Conservation (phyloP, 2,113 vertebrate species). For the Alligator sinensis region DNA sequence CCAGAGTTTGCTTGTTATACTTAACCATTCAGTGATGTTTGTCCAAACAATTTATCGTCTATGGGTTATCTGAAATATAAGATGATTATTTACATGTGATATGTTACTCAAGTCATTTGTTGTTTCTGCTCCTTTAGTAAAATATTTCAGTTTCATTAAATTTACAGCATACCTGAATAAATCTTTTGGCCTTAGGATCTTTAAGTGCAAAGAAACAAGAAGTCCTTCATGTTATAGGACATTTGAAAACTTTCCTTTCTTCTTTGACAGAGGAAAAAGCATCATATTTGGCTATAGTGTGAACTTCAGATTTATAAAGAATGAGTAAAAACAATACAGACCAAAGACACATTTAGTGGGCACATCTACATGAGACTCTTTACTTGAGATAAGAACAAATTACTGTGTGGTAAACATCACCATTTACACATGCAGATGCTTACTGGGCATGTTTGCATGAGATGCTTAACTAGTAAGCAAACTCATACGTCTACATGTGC, state of each 20-base stretch:
- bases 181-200: background rate
- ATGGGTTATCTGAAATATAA: conserved; percentile 35
- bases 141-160: conserved; percentile 30
- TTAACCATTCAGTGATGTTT: conserved; percentile 16
- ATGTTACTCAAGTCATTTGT: conserved; percentile 10
- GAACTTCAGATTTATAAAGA: background rate
- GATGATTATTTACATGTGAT: conserved; percentile 17
- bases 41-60: conserved; percentile 45
- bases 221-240: background rate
- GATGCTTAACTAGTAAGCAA: too few species aligned
- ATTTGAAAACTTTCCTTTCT: background rate
- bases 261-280: background rate
- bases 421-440: too few species aligned
- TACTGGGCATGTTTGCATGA: too few species aligned
- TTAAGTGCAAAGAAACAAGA: background rate
- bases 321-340: too few species aligned
- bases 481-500: too few species aligned
- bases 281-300: background rate
- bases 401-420: too few species aligned
- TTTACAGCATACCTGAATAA: background rate
- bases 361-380: too few species aligned
- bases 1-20: conserved; percentile 22
- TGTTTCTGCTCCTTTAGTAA: conserved; percentile 36
- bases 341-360: too few species aligned
- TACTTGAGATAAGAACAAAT: too few species aligned